These are phyloP conservation scores for Rhineura floridana DNA, from an alignment of 2,113 vertebrate genomes.

Conservation along the genomic window DNA sequence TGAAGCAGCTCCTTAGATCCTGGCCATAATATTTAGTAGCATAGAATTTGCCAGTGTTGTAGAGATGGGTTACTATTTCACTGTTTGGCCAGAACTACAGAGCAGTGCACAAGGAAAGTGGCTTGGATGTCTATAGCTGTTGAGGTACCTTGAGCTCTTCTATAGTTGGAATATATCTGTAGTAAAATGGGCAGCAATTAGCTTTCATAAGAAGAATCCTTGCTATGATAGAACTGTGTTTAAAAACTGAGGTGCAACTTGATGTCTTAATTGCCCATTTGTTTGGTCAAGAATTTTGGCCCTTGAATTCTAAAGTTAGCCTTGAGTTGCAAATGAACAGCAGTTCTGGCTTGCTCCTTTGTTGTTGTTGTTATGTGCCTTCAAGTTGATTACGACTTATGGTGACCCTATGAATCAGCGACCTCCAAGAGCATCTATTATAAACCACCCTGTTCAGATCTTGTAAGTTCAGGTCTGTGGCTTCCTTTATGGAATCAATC, in stretches of 20 bases:
- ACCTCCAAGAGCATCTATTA: too few species aligned
- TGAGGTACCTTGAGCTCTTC: neutral
- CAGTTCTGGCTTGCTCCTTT: neutral
- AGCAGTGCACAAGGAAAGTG: neutral
- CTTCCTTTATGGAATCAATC: too few species aligned
- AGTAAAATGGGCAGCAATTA: neutral
- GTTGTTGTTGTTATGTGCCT: too few species aligned
- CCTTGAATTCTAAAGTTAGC: neutral
- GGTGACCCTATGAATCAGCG: too few species aligned
- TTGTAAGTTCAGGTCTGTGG: too few species aligned
- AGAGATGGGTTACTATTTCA: neutral
- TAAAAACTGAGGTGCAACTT: neutral
- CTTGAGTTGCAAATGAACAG: neutral
- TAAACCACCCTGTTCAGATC: too few species aligned
- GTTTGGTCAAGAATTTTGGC: neutral
- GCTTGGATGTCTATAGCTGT: neutral
- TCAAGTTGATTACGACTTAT: too few species aligned
- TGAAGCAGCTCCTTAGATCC: neutral
- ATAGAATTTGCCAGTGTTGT: neutral
- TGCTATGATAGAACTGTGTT: neutral
- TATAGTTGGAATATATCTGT: neutral
- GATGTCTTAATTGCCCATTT: neutral
- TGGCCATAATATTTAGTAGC: neutral
- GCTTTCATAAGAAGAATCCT: neutral
- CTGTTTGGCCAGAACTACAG: neutral